Evolutionary conservation across 1,140 invertebrate genomes (phyloP).

Genomic region (Heliconius melpomene): DNA sequence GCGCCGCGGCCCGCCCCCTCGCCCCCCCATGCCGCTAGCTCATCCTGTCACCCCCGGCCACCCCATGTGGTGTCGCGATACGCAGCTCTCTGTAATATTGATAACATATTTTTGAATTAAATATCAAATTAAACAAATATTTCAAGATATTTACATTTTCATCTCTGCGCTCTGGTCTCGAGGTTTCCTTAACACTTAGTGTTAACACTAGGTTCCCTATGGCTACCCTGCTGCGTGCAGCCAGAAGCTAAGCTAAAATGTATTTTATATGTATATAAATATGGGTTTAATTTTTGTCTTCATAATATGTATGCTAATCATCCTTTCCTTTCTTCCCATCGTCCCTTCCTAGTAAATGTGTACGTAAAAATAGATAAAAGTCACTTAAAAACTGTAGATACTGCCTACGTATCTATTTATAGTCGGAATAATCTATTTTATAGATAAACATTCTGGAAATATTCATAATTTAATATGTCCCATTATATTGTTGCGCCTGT

Average conservation of each 20-base stretch:
- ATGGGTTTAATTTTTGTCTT: no score
- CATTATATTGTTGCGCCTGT: no score
- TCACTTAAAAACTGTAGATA: no score
- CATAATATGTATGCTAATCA: no score
- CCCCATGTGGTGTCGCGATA: slow-evolving; percentile 46
- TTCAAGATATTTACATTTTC: not conserved
- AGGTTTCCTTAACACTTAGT: no score
- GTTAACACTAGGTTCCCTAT: no score
- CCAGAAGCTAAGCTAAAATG: no score
- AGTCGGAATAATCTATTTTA: not conserved
- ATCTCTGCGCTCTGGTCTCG: no score
- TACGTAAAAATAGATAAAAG: not conserved
- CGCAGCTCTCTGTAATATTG: not conserved
- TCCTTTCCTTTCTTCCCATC: no score
- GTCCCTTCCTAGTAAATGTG: not conserved
- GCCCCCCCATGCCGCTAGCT: slow-evolving; percentile 77
- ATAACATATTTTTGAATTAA: not conserved
- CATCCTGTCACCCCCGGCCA: slow-evolving; percentile 63
- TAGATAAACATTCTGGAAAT: not conserved
- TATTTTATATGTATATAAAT: no score
- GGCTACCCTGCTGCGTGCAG: no score
- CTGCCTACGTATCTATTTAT: not conserved
- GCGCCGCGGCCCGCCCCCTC: slow-evolving; percentile 84
- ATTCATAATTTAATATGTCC: not conserved
- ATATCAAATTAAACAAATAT: not conserved